Percentiles rank a stretch among this genome's conserved stretches.
phyloP scores from a whole-genome alignment of 2,113 vertebrate species.

The Eptesicus fuscus region DNA sequence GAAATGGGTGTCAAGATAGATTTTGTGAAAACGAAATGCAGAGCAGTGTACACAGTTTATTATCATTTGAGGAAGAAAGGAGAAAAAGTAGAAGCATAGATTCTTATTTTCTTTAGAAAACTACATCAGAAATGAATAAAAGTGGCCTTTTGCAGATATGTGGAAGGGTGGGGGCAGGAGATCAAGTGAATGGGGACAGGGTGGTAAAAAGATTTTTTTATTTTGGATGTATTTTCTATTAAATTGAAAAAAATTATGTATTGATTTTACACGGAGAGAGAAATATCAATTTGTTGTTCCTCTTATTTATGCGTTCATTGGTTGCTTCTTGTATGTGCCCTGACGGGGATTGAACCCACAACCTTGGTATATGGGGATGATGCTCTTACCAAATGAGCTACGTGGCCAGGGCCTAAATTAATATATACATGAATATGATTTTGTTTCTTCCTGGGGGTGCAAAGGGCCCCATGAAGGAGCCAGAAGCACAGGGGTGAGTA shows the following conservation, averaged over 20 bases:
- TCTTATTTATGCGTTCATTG: not conserved
- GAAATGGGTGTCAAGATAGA: not conserved
- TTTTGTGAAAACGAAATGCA: not conserved
- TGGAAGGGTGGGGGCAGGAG: not conserved
- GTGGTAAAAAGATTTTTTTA: not conserved
- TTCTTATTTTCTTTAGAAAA: not conserved
- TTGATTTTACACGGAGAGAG: not conserved
- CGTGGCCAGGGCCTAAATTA: not conserved
- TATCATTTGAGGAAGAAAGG: not conserved
- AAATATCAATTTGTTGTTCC: not conserved
- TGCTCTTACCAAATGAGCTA: not conserved
- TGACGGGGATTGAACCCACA: not conserved
- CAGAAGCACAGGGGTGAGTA: not conserved
- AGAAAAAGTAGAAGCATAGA: not conserved
- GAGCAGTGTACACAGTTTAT: not conserved
- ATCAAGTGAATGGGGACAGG: not conserved
- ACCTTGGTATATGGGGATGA: not conserved
- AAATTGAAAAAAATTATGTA: not conserved
- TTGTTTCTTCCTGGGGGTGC: not conserved
- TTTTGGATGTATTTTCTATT: not conserved
- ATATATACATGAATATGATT: not conserved
- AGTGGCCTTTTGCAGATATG: not conserved
- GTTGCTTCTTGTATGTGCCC: not conserved
- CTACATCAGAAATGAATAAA: not conserved
- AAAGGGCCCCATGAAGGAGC: not conserved